phyloP scores from a whole-genome alignment of 2,113 vertebrate species.

The Sterna hirundo region DNA sequence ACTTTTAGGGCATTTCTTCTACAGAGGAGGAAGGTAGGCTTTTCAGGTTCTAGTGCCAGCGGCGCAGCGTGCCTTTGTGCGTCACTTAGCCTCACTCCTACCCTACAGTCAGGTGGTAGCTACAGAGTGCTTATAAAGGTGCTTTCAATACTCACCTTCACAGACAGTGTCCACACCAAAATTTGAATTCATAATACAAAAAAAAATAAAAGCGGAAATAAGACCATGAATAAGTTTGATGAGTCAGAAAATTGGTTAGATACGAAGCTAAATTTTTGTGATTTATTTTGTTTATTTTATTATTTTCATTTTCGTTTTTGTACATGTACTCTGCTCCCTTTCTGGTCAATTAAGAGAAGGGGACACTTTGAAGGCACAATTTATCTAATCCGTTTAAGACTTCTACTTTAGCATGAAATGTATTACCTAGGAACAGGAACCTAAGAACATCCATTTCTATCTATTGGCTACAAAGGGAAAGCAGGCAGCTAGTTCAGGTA shows the following conservation, averaged over 20 bases:
- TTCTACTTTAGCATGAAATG: background rate
- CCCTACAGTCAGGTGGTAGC: background rate
- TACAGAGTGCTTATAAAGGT: background rate
- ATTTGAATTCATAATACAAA: background rate
- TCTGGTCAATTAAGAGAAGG: background rate
- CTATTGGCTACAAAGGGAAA: background rate
- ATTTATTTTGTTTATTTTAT: background rate
- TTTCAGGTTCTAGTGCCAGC: background rate
- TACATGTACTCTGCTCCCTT: background rate
- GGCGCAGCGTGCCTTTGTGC: background rate
- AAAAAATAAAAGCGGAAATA: background rate
- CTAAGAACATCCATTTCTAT: background rate
- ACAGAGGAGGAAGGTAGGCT: background rate
- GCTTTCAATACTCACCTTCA: background rate
- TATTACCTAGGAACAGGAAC: background rate
- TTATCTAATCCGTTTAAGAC: background rate
- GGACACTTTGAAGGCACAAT: background rate
- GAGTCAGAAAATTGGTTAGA: background rate
- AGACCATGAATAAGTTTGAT: background rate
- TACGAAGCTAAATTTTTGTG: background rate
- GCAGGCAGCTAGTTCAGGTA: background rate
- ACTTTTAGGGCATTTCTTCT: background rate
- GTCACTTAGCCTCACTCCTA: background rate
- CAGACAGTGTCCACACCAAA: background rate
- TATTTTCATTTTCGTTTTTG: background rate